These are phyloP conservation scores for Conops quadrifasciatus DNA, from an alignment of 2,888 invertebrate genomes.

Conservation along the genomic window DNA sequence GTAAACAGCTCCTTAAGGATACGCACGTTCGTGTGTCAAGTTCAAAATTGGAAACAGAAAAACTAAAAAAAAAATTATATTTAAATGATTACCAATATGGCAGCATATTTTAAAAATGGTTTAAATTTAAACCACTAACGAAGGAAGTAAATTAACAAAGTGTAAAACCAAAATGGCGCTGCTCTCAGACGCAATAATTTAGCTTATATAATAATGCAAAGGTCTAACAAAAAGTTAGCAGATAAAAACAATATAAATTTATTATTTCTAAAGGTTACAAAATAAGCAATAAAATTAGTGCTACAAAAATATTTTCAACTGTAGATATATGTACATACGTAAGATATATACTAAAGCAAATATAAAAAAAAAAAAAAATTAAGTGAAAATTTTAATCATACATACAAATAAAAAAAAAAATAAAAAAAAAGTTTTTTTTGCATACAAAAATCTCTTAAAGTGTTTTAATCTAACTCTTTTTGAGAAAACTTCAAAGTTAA, in stretches of 20 bases:
- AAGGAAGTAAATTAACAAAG: conserved; percentile 1
- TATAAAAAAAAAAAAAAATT: background rate
- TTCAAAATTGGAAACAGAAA: conserved; percentile 11
- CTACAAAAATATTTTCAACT: background rate
- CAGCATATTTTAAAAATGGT: background rate
- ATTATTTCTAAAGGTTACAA: background rate
- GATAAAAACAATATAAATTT: background rate
- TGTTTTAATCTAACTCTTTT: no score
- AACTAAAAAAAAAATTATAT: conserved; percentile 12
- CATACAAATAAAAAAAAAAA: no score
- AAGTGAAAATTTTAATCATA: background rate
- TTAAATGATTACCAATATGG: background rate
- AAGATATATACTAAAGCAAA: background rate
- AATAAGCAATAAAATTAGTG: conserved; percentile 29
- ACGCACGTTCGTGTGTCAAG: conserved; percentile 19
- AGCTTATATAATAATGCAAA: conserved; percentile 24
- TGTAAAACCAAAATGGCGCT: background rate
- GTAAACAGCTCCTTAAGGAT: conserved; percentile 42
- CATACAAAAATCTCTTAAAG: no score
- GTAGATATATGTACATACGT: conserved; percentile 4
- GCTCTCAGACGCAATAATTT: background rate
- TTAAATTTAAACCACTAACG: background rate
- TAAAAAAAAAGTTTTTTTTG: no score
- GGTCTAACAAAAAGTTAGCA: conserved; percentile 8
- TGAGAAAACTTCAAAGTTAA: no score